A percentile compares a stretch with the other conserved stretches of the same genome.
These are phyloP conservation scores for Melanargia galathea DNA, from an alignment of 2,888 invertebrate genomes.

Conservation along the genomic window DNA sequence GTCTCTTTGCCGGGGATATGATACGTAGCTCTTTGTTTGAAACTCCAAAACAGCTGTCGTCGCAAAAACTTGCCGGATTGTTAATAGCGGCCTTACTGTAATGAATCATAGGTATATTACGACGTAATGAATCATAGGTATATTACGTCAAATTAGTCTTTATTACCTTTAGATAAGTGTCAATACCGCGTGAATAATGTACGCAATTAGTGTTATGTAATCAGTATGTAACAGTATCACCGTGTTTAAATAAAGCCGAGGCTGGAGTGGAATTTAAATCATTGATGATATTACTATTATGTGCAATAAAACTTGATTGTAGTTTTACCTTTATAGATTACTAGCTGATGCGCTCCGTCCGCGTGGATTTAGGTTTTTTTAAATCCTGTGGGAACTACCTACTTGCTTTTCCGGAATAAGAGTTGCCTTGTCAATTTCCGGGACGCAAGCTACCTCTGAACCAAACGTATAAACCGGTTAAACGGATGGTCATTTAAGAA, in stretches of 20 bases:
- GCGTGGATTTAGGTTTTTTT: too few species aligned
- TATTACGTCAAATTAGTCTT: conserved; percentile 26
- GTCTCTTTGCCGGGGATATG: not conserved
- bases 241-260: conserved; percentile 17
- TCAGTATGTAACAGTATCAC: conserved; percentile 3
- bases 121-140: conserved; percentile 30
- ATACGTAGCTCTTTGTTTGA: conserved; percentile 9
- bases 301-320: too few species aligned
- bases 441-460: too few species aligned
- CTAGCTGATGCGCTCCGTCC: too few species aligned
- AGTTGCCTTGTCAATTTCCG: too few species aligned
- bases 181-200: conserved; percentile 21
- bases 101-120: too few species aligned
- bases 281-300: not conserved
- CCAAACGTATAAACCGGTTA: too few species aligned
- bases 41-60: conserved; percentile 57
- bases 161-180: conserved; percentile 19
- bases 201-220: conserved; percentile 19
- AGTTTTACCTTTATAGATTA: too few species aligned
- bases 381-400: too few species aligned
- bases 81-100: conserved; percentile 35
- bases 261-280: not conserved
- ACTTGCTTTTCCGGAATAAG: too few species aligned
- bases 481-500: too few species aligned
- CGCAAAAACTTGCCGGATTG: conserved; percentile 41